Evolutionary conservation across 2,113 vertebrate genomes (phyloP), one percentile per base, ranked within the genome.

Genomic region (Psilopogon haemacephalus): DNA sequence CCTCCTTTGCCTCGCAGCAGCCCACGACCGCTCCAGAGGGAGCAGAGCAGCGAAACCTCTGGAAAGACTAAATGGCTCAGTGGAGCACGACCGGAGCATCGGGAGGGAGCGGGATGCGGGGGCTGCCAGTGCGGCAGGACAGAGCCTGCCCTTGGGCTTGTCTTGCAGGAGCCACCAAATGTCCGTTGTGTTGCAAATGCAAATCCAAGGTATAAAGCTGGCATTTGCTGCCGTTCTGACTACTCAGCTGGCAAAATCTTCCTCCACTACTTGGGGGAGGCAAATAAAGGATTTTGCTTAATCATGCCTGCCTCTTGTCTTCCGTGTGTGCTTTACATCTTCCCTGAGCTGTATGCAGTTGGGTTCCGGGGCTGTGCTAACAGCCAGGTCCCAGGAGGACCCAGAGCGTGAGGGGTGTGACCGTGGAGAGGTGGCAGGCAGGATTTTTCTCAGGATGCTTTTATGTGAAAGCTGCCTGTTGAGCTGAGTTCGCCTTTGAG

Each of bases 251-350:
- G 13, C 26, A 70, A 65, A 58, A 55, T 33, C 33, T 58, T 63
- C 46, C 46, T 52, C 58, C 33, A 18, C 54, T 26, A 1, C 16
- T 8, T 55, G 15, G 0, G 1, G 0, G 1, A 33, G 15, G 1
- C 35, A 40, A 67, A 28, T 23, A 10, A 38, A 60, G 26, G 33
- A 8, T n/a, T 94, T 84, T 63, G 30, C 21, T 77, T 59, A 18
- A 18, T 72, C 15, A 1, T 12, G 14, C n/a, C n/a, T 19, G 17
- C 11, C 20, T 65, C 35, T 74, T 33, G 32, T 73, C 30, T 32
- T 52, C 8, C 42, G 3, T 0, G 0, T 9, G 64, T 52, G 37
- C 33, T 35, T 33, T 55, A 58, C 27, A 50, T 35, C 46, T 74
- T 70, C 37, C 35, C 32, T 15, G 42, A 52, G 71, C 30, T 2